A percentile compares a stretch with the other conserved stretches of the same genome.
These are phyloP conservation scores for Meiosimyza decipiens DNA, from an alignment of 2,888 invertebrate species.

Conservation along the genomic window DNA sequence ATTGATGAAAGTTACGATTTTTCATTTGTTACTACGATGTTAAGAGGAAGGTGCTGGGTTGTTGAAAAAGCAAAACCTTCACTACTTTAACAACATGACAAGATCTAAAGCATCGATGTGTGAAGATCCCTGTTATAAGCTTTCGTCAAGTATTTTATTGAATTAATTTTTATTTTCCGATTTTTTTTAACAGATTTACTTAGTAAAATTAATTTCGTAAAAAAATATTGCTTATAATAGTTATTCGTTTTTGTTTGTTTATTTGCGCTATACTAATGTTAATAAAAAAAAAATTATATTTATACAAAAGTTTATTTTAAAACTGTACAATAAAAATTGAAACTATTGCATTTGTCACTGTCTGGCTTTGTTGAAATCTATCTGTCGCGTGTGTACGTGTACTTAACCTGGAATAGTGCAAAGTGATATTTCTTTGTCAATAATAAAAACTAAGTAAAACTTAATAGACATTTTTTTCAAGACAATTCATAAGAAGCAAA, in stretches of 20 bases:
- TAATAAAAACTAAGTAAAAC: not conserved
- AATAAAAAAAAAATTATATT: not conserved
- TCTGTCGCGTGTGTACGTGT: slow-evolving; percentile 1
- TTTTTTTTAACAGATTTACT: not conserved
- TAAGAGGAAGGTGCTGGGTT: no score
- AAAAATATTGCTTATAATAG: slow-evolving; percentile 25
- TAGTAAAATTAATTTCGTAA: slow-evolving; percentile 21
- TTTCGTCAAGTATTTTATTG: no score
- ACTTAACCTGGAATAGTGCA: not conserved
- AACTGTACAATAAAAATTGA: slow-evolving; percentile 31
- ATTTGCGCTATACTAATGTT: slow-evolving; percentile 23
- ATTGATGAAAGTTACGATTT: not conserved
- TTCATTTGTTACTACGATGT: not conserved
- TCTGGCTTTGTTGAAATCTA: slow-evolving; percentile 3
- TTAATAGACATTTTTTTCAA: not conserved
- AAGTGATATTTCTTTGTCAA: not conserved
- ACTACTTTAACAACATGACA: no score
- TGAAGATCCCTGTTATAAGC: no score
- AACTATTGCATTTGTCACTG: slow-evolving; percentile 29
- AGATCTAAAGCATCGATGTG: no score
- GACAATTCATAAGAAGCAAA: slow-evolving; percentile 3
- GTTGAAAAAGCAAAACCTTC: no score
- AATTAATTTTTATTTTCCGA: no score
- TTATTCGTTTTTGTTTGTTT: slow-evolving; percentile 16
- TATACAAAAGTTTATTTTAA: slow-evolving; percentile 19